These are phyloP conservation scores for Cathartes aura DNA, from an alignment of 2,113 vertebrate species.

Conservation along the genomic window DNA sequence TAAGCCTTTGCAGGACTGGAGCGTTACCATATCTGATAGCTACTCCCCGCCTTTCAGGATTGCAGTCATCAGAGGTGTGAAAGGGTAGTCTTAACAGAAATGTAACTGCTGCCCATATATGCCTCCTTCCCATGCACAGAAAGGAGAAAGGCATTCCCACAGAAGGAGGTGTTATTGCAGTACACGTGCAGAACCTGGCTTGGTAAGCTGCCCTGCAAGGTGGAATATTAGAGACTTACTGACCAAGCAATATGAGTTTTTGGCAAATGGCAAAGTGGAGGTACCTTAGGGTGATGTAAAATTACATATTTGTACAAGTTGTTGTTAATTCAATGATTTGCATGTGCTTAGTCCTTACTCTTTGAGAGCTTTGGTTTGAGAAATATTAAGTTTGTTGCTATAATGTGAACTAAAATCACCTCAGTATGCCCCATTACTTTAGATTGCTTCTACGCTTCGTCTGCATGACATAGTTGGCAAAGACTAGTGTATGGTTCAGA, in stretches of 20 bases:
- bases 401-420: not conserved
- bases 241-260: not conserved
- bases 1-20: not conserved
- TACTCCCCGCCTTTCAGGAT: rapidly evolving
- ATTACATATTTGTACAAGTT: not conserved
- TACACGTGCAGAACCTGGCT: rapidly evolving
- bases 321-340: not conserved
- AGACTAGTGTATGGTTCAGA: not conserved
- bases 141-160: not conserved
- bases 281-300: not conserved
- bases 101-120: rapidly evolving
- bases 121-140: not conserved
- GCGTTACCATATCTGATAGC: rapidly evolving
- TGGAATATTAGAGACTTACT: not conserved
- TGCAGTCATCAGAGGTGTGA: not conserved
- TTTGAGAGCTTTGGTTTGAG: not conserved
- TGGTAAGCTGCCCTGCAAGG: not conserved
- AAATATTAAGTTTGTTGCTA: not conserved
- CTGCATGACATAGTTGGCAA: not conserved
- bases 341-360: not conserved
- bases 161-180: not conserved
- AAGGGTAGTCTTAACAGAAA: not conserved
- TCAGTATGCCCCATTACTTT: not conserved
- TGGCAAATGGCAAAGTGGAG: not conserved
- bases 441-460: not conserved